A percentile compares a stretch with the other conserved stretches of the same genome.
Evolutionary conservation across 2,888 invertebrate genomes (phyloP).

Genomic region (Fragum whitleyi): DNA sequence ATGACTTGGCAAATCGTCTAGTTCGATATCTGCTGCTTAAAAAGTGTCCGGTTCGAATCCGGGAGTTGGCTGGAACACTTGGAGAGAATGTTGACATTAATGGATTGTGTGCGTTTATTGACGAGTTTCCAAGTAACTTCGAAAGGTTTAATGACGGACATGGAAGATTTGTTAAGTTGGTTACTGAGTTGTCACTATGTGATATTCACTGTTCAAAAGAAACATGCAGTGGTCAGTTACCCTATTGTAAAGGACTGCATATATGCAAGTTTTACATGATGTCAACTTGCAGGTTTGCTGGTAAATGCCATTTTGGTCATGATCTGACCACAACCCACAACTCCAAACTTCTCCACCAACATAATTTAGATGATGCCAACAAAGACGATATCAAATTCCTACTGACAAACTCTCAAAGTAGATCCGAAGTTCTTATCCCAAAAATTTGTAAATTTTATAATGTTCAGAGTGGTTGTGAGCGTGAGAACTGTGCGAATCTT

Average conservation of each 20-base stretch:
- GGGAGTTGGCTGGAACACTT: not conserved
- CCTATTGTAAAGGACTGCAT: constrained; percentile 66
- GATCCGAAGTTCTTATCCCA: constrained; percentile 60
- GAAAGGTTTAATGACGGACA: constrained; percentile 39
- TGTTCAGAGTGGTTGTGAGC: constrained; percentile 61
- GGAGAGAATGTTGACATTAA: not conserved
- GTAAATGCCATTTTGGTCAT: constrained; percentile 70
- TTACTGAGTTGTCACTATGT: constrained; percentile 61
- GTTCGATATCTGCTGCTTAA: not conserved
- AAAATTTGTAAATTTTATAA: constrained; percentile 71
- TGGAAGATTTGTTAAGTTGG: constrained; percentile 38
- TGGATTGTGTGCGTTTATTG: not conserved
- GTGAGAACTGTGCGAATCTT: constrained; percentile 62
- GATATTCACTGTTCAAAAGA: constrained; percentile 63
- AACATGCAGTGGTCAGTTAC: constrained; percentile 54
- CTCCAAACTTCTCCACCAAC: constrained; percentile 47
- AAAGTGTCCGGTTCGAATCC: not conserved
- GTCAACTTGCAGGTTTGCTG: constrained; percentile 63
- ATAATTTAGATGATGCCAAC: constrained; percentile 55
- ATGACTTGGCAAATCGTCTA: not conserved
- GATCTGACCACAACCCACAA: constrained; percentile 70
- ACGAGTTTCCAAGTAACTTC: constrained; percentile 41
- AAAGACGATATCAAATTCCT: constrained; percentile 57
- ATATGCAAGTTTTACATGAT: constrained; percentile 69
- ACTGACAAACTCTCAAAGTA: constrained; percentile 50